Base-by-base conservation (phyloP, 1,140 invertebrate species). In the Agrilus planipennis region DNA sequence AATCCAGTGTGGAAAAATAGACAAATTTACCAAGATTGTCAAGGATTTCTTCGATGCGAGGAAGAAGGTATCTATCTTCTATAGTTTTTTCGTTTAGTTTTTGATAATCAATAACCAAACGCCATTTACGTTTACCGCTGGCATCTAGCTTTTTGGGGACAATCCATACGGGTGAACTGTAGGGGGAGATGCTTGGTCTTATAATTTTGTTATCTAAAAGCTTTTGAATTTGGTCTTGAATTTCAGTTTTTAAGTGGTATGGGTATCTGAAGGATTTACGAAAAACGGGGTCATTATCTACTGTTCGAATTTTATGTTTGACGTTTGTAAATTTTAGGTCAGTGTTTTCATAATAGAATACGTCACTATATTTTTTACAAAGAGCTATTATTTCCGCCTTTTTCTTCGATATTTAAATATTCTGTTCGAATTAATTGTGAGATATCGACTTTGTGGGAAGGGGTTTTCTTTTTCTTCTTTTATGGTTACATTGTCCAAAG, bases 11-110 rank as follows among this genome's bases (percentile, higher is more conserved):
- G n/a, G n/a, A n/a, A n/a, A n/a, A n/a, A n/a, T n/a, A n/a, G n/a
- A n/a, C n/a, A n/a, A n/a, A n/a, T n/a, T n/a, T n/a, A n/a, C n/a
- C n/a, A n/a, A n/a, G n/a, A n/a, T n/a, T n/a, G n/a, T n/a, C n/a
- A n/a, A n/a, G n/a, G n/a, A n/a, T n/a, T n/a, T n/a, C n/a, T n/a
- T n/a, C n/a, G n/a, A n/a, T n/a, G n/a, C n/a, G n/a, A n/a, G n/a
- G n/a, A n/a, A n/a, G n/a, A n/a, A n/a, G n/a, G n/a, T n/a, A n/a
- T n/a, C n/a, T n/a, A n/a, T 75, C 67, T 5, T 46, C 49, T 10
- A 63, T 49, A 6, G 58, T 62, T 38, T 52, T 50, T 31, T 61
- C 53, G 46, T 67, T 66, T 12, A 66, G 25, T 48, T 61, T 61
- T 32, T 58, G 29, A 39, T 57, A 67, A 47, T 63, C 63, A 9